phyloP scores from a whole-genome alignment of 1,140 invertebrate species.

The Ridgeia piscesae region DNA sequence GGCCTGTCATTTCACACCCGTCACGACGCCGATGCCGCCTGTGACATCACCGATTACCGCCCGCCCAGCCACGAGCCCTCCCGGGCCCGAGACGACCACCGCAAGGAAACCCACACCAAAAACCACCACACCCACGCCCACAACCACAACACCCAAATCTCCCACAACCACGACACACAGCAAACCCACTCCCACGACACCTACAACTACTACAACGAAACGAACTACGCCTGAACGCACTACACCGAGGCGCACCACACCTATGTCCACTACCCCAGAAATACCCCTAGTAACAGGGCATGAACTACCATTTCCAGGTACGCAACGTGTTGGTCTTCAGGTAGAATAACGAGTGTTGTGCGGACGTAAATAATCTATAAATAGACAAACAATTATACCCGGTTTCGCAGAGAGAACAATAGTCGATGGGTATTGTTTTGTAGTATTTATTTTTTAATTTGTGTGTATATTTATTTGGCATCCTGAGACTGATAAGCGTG shows the following conservation, averaged over 20 bases:
- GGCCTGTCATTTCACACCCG: neutral
- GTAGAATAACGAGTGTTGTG: no score
- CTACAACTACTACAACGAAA: neutral
- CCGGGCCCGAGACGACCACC: no score
- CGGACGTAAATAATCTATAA: no score
- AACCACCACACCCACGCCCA: neutral
- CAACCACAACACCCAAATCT: neutral
- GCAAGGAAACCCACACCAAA: neutral
- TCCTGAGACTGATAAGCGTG: no score
- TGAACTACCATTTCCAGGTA: neutral
- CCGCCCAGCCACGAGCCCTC: neutral
- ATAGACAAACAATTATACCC: no score
- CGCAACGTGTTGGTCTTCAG: neutral
- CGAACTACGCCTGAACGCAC: neutral
- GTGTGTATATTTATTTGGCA: no score
- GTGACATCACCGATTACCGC: slow-evolving; percentile 7
- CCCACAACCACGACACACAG: no score
- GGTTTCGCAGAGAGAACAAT: no score
- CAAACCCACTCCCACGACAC: neutral
- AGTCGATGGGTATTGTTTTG: no score
- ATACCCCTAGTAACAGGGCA: neutral
- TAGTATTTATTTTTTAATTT: no score
- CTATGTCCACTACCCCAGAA: neutral
- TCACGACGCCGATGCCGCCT: neutral
- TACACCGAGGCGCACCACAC: neutral